Base-by-base conservation (phyloP, 1,140 invertebrate genomes). In the Aleiodes sp. region DNA sequence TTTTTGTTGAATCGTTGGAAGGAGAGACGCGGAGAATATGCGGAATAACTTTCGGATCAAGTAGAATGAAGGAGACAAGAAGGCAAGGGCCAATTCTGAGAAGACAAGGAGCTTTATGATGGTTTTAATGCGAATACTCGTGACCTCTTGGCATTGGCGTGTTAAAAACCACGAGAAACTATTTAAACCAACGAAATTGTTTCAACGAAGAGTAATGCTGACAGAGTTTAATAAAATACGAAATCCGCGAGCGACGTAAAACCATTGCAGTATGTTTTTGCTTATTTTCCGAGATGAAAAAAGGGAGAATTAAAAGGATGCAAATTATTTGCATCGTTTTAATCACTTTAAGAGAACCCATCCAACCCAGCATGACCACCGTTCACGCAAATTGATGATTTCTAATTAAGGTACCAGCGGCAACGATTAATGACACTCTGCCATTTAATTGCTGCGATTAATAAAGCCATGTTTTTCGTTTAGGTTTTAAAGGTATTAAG, bases 381-480 rank as follows among this genome's bases (percentile, higher is more conserved):
- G 35, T 72, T 73, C 66, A 72, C 66, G 61, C 70, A 74, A 82
- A 84, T 84, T 84, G 79, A 85, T 85, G 82, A 78, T 79, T 80
- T 73, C 79, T 82, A 84, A 84, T 84, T 84, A 85, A 84, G 76
- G 46, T 69, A 75, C 69, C 74, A 68, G 75, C 77, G 73, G 77
- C 68, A 79, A 52, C 78, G 79, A 84, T 85, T 84, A 84, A 85
- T 79, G 79, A 82, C 74, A 78, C 78, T 75, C 80, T 76, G 75
- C 68, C 70, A 71, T 82, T 84, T 84, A 85, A 86, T 84, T 82
- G 78, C 80, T 26, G 62, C 78, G 78, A 83, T 83, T 77, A 83
- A 83, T 85, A 84, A 80, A 70, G 43, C 26, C 12, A 10, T 52
- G 7, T 52, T 52, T 52, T 52, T 46, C 14, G 16, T 52, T 26